Base-by-base conservation (phyloP, 2,888 invertebrate species). In the Sminthurinus aureus region DNA sequence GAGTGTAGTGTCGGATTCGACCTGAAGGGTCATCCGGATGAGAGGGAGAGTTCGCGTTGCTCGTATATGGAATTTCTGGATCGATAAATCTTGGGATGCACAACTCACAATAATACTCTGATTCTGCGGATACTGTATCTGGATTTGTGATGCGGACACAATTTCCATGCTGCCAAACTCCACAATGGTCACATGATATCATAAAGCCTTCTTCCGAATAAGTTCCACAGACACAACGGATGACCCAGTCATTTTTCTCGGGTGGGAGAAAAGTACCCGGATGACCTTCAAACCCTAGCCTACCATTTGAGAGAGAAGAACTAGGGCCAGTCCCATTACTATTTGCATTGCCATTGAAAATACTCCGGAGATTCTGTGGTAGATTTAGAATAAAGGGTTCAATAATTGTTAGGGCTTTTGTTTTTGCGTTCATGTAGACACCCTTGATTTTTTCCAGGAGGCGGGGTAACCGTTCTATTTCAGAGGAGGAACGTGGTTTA, bases 131-230 rank as follows among this genome's bases (percentile, higher is more conserved):
- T 0, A 93, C 92, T 89, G 94, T 73, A 18, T 77, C 20, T 18
- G 84, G 38, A 9, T 85, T 74, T 3, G 83, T 83, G 20, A 87
- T 85, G 15, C 94, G 93, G 71, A 96, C 95, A 91, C 98, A 98
- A 90, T 97, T 96, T 89, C 96, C 95, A 91, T 98, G 98, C 90
- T 98, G 98, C 98, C 98, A 98, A 73, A 96, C 96, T 89, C 95
- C 93, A 90, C 98, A 98, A 79, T 95, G 93, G 89, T 96, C 96
- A 91, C 98, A 98, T 91, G 97, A 97, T 89, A 98, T 96, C 98
- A 98, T 98, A 81, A 96, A 91, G 0, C 98, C 98, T 90, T 97
- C 97, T 90, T 98, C 98, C 80, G 91, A 94, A 90, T 94, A 96
- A 89, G 98, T 93, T 6, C 97, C 96, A 91, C 98, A 98, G 88